Percentiles rank a stretch among this genome's conserved stretches.
Conservation (phyloP, 2,797 vertebrate genomes). For the Paguma larvata region DNA sequence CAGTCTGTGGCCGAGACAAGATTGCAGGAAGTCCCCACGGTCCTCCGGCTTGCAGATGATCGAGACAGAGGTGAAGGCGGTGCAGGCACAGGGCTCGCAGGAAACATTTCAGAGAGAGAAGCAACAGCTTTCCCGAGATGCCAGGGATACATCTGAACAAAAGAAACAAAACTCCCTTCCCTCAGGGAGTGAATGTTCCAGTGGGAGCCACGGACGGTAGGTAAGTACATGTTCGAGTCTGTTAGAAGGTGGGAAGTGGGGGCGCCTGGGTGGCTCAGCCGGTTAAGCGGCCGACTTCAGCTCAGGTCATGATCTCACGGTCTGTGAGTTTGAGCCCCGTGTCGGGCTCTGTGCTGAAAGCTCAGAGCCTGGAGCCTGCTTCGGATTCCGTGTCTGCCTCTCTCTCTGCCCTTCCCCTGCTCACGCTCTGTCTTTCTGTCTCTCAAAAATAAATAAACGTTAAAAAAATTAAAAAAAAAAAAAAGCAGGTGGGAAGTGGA, state of each 20-base stretch:
- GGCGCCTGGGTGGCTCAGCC: too few species aligned
- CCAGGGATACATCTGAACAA: background rate
- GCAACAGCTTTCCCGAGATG: background rate
- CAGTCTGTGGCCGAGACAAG: background rate
- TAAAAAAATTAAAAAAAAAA: too few species aligned
- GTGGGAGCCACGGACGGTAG: background rate
- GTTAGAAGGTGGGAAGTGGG: background rate
- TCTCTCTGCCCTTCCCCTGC: too few species aligned
- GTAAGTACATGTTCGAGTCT: too few species aligned
- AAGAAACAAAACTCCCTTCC: background rate
- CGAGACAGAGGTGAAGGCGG: background rate
- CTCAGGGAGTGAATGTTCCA: accelerated
- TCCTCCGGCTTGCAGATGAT: background rate
- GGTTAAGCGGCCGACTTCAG: too few species aligned
- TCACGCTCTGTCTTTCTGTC: too few species aligned
- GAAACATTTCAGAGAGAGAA: background rate
- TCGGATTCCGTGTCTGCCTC: too few species aligned
- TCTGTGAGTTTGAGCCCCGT: too few species aligned
- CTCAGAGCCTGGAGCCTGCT: too few species aligned
- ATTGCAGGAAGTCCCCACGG: background rate
- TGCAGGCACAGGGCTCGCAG: accelerated
- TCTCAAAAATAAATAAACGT: too few species aligned
- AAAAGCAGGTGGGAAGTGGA: background rate
- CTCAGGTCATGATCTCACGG: too few species aligned
- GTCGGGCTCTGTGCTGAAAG: too few species aligned